Percentiles rank a stretch among this genome's conserved stretches.
Conservation (phyloP, 2,797 vertebrate species). For the Cossypha niveicapilla region DNA sequence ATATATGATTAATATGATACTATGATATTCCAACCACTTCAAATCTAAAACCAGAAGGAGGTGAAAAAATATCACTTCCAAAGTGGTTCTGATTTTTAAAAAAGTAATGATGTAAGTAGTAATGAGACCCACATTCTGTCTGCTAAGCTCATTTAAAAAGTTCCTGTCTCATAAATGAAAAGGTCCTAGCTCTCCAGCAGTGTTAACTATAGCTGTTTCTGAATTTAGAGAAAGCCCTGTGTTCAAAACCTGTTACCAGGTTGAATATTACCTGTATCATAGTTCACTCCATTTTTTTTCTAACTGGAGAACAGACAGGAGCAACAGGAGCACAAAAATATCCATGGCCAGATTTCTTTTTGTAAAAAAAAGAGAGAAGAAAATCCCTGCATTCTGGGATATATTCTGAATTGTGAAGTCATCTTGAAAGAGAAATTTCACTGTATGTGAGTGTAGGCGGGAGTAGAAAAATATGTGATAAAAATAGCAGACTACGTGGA, state of each 20-base stretch:
- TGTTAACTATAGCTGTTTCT: background rate
- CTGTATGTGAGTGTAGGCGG: background rate
- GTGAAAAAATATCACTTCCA: background rate
- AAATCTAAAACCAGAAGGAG: background rate
- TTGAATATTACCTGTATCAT: background rate
- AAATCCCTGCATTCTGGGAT: background rate
- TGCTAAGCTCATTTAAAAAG: background rate
- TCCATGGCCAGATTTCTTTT: background rate
- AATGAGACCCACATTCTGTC: background rate
- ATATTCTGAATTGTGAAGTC: constrained; percentile 26
- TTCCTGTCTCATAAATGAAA: background rate
- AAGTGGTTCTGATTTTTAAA: background rate
- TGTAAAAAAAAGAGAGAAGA: background rate
- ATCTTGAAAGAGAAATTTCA: constrained; percentile 30
- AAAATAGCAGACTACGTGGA: constrained; percentile 34
- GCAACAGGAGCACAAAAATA: background rate
- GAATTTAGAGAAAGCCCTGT: background rate
- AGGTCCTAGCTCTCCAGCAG: background rate
- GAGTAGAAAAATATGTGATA: background rate
- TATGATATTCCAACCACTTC: background rate
- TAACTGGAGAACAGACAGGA: background rate
- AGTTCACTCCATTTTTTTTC: background rate
- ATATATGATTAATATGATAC: no score
- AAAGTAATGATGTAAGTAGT: background rate
- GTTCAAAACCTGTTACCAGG: background rate